Evolutionary conservation across 2,888 invertebrate genomes (phyloP).

Genomic region (Rotaria magnacalcarata): DNA sequence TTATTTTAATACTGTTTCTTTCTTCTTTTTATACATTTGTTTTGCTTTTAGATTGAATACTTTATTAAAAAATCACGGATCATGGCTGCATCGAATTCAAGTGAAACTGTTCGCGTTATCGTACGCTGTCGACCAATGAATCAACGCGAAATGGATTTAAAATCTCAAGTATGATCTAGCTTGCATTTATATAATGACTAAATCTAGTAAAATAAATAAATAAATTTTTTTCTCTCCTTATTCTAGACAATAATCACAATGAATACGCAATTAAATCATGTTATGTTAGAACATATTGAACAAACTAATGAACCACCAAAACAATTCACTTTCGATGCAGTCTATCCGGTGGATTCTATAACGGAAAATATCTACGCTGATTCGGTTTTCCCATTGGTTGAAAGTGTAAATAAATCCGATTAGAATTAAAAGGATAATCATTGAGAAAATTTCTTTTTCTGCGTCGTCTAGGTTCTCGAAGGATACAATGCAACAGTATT

Average conservation of each 20-base stretch:
- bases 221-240: background rate
- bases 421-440: background rate
- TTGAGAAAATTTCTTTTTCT: background rate
- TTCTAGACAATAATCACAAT: slow-evolving; percentile 40
- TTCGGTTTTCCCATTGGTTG: slow-evolving; percentile 75
- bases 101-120: slow-evolving; percentile 74
- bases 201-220: background rate
- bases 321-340: slow-evolving; percentile 77
- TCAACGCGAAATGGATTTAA: slow-evolving; percentile 68
- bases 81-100: slow-evolving; percentile 10
- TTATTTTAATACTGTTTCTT: background rate
- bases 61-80: background rate
- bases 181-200: background rate
- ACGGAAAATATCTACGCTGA: slow-evolving; percentile 82
- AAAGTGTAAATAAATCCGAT: slow-evolving; percentile 62
- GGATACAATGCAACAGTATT: slow-evolving; percentile 88
- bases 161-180: slow-evolving; percentile 63
- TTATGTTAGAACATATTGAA: slow-evolving; percentile 62
- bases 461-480: slow-evolving; percentile 68
- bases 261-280: slow-evolving; percentile 31
- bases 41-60: background rate
- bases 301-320: slow-evolving; percentile 67
- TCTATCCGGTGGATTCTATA: slow-evolving; percentile 72
- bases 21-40: background rate
- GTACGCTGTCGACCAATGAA: slow-evolving; percentile 82